Evolutionary conservation across 2,113 vertebrate genomes (phyloP).

Genomic region (Proterorhinus semilunaris): DNA sequence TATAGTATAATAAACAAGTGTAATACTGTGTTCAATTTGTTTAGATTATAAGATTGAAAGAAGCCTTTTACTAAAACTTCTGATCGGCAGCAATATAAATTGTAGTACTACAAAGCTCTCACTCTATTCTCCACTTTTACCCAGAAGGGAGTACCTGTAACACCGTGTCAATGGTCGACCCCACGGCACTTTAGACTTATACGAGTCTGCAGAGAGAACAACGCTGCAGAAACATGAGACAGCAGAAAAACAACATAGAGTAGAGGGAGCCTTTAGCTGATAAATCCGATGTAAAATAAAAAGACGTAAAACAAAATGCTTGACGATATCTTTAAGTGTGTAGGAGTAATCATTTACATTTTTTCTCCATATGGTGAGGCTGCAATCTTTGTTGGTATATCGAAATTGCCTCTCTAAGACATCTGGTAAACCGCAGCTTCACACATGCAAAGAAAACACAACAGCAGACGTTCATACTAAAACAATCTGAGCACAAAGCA

Average conservation of each 20-base stretch:
- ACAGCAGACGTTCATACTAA: conserved; percentile 19
- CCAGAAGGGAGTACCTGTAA: conserved; percentile 28
- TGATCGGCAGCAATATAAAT: conserved; percentile 30
- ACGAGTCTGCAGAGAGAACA: neutral
- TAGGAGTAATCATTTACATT: conserved; percentile 47
- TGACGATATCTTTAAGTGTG: neutral
- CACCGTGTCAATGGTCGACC: conserved; percentile 46
- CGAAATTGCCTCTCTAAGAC: conserved; percentile 32
- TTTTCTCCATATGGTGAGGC: conserved; percentile 28
- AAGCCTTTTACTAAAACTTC: conserved; percentile 46
- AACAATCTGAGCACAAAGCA: conserved; percentile 19
- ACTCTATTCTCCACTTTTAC: conserved; percentile 31
- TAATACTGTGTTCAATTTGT: no score
- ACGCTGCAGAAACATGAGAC: conserved; percentile 40
- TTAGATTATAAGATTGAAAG: conserved; percentile 6
- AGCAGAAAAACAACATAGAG: conserved; percentile 4
- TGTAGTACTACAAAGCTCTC: conserved; percentile 5
- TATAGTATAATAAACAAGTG: no score
- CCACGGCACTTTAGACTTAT: conserved; percentile 22
- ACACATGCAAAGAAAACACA: conserved; percentile 47
- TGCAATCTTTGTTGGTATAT: conserved; percentile 34
- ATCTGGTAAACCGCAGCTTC: conserved; percentile 41
- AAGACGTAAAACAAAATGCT: neutral
- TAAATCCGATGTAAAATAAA: conserved; percentile 35
- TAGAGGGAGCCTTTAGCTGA: no score